Percentiles rank a stretch among this genome's conserved stretches.
Evolutionary conservation across 2,888 invertebrate species (phyloP).

Genomic region (Phyllotreta cruciferae): DNA sequence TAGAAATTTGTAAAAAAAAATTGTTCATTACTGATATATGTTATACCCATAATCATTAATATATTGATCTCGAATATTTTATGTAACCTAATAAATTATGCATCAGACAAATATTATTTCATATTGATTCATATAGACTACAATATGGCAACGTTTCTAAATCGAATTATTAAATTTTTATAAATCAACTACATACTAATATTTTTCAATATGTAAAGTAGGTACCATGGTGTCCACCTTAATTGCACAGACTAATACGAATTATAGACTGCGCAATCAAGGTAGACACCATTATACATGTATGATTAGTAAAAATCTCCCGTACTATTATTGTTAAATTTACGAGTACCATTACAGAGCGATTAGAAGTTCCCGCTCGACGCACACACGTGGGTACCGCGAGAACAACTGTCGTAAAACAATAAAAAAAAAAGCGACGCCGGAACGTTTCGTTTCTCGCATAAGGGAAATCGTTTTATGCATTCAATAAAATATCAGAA

Average conservation of each 20-base stretch:
- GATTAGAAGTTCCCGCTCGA: slow-evolving; percentile 20
- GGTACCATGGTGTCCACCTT: too few species aligned
- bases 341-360: background rate
- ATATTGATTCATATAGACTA: background rate
- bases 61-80: background rate
- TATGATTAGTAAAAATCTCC: slow-evolving; percentile 6
- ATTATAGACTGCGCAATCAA: too few species aligned
- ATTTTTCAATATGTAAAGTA: too few species aligned
- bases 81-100: background rate
- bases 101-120: background rate
- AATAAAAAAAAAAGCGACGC: slow-evolving; percentile 56
- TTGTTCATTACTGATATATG: too few species aligned
- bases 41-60: too few species aligned
- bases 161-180: background rate
- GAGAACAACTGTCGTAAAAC: slow-evolving; percentile 54
- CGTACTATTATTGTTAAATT: slow-evolving; percentile 18
- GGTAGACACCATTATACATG: too few species aligned
- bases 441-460: too few species aligned
- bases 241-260: too few species aligned
- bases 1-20: too few species aligned
- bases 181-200: too few species aligned
- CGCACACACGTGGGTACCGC: slow-evolving; percentile 25
- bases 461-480: slow-evolving; percentile 44
- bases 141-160: background rate
- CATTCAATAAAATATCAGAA: slow-evolving; percentile 51